Evolutionary conservation across 2,113 vertebrate genomes (phyloP), one percentile per base, ranked within the genome.

Genomic region (Malurus melanocephalus): DNA sequence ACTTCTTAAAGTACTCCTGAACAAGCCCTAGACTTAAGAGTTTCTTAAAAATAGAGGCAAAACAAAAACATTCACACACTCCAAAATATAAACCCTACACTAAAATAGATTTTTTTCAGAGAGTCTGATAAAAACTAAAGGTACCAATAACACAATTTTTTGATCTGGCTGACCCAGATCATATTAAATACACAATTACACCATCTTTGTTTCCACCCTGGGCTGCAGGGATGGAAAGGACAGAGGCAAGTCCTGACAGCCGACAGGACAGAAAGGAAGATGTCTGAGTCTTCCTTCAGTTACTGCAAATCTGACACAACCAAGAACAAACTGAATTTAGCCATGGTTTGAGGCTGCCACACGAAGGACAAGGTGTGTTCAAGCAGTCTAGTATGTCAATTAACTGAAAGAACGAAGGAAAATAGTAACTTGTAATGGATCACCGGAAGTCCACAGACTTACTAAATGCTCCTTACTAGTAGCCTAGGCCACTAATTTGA

Each of bases 311-410:
- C 6, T 23, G 38, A 45, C 17, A 32, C 5, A 59, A 61, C 20
- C 32, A 59, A 27, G 49, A 79, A 9, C 22, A 57, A 57, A 53
- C 0, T 17, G 3, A 52, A 57, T 61, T 53, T 21, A 57, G 38
- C 42, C 4, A 53, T 1, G 1, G 1, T 46, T 66, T 83, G 76
- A 81, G 38, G 28, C 32, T 68, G 17, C 16, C 13, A 32, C 18
- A 40, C 68, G 45, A 35, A 78, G 23, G 9, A 52, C 7, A 64
- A 53, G 21, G 6, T 51, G 6, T 14, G 59, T 11, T 66, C 2
- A 18, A 40, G 21, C 8, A 14, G 9, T 13, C 62, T 30, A 22
- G 3, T 2, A 18, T 1, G 6, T 4, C 33, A 67, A 9, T 16
- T 48, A 71, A 80, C 18, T 48, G 24, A 59, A 66, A 48, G 4